Base-by-base conservation (phyloP, 1,140 invertebrate genomes). In the Cydia amplana region DNA sequence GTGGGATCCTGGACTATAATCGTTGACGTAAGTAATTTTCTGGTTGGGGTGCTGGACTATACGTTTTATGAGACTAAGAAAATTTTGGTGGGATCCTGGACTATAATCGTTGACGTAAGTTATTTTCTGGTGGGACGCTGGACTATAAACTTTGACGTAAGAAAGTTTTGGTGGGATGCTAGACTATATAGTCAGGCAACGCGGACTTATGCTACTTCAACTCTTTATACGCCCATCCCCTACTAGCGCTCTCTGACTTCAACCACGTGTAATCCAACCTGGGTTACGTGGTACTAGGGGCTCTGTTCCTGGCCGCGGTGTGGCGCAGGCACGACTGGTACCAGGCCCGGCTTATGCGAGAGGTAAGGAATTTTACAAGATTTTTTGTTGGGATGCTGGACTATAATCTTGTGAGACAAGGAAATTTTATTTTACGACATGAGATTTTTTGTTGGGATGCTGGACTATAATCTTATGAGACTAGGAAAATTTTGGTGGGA, bases 141-240 rank as follows among this genome's bases (percentile, higher is more conserved):
- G 49, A 51, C n/a, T 51, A 51, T 5, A n/a, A 46, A 14, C 7
- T n/a, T 51, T 18, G 1, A 16, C n/a, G n/a, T 51, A 32, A 16
- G n/a, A 10, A 51, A 18, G 2, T 51, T 51, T 1, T 51, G 49
- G 49, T 51, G 14, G 49, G 14, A 51, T 51, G 1, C 16, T 51
- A 1, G 49, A 51, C 16, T 51, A 51, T n/a, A 43, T n/a, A 95
- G 64, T 97, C 97, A 0, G 97, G 97, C 16, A 96, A 98, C 91
- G 96, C 98, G 85, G 97, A 98, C 92, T 93, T 98, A 40, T 98
- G 98, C 88, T 98, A 98, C 86, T 99, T 98, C 93, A 99, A 99
- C 90, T 98, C 98, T 89, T 89, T 96, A 10, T 99, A 98, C 90
- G 95, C 97, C 0, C 96, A 97, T 93, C 89, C 89, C 0, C 76